Percentiles rank a stretch among this genome's conserved stretches.
phyloP scores from a whole-genome alignment of 2,797 vertebrate genomes.

The Numenius phaeopus region DNA sequence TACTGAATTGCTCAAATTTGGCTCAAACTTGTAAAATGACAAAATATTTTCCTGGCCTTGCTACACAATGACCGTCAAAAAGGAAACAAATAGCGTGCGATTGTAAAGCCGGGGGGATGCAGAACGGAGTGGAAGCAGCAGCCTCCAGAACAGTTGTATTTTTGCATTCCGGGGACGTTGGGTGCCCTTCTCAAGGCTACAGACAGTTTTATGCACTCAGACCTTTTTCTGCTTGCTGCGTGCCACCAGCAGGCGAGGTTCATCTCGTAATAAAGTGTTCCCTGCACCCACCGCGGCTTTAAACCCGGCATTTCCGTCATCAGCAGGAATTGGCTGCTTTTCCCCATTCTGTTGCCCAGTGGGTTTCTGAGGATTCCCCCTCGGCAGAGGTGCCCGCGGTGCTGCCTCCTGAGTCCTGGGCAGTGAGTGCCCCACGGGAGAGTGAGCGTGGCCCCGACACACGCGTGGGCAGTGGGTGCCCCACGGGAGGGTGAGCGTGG shows the following conservation, averaged over 20 bases:
- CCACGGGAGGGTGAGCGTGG: too few species aligned
- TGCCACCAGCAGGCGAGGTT: background rate
- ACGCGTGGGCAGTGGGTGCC: too few species aligned
- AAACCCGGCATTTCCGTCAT: background rate
- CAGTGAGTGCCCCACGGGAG: too few species aligned
- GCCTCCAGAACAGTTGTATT: background rate
- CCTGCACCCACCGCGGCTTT: background rate
- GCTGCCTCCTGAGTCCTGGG: background rate
- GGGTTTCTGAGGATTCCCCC: background rate
- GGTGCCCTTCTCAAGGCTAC: background rate
- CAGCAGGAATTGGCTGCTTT: background rate
- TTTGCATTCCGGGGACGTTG: background rate
- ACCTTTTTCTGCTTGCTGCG: background rate
- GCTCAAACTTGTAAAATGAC: background rate
- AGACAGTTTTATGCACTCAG: background rate
- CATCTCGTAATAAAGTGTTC: background rate
- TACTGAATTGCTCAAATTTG: background rate
- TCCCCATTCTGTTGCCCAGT: background rate
- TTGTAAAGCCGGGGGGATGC: fast-evolving
- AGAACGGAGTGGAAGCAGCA: background rate
- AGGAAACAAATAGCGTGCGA: fast-evolving
- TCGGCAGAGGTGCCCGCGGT: background rate
- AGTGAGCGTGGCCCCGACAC: too few species aligned
- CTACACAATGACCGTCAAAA: background rate
- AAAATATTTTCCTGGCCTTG: background rate